Percentiles rank a stretch among this genome's conserved stretches.
Evolutionary conservation across 2,113 vertebrate genomes (phyloP).

Genomic region (Calyptomena viridis): DNA sequence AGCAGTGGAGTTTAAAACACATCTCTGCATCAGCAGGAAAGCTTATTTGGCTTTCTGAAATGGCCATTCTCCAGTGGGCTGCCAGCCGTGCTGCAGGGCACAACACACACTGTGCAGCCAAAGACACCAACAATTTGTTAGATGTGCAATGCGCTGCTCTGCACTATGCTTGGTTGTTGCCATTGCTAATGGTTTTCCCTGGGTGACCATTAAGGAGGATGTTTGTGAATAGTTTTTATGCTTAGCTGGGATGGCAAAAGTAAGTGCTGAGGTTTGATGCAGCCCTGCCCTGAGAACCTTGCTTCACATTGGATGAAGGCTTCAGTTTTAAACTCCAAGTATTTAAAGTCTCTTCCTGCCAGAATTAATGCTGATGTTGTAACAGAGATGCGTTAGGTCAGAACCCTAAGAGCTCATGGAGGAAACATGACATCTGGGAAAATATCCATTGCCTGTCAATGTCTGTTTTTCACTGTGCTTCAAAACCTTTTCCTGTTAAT

Average conservation of each 20-base stretch:
- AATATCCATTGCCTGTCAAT: neutral
- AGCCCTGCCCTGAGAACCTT: neutral
- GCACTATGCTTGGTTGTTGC: neutral
- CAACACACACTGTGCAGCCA: accelerated
- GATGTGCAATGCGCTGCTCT: neutral
- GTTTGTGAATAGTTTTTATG: neutral
- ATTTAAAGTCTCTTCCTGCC: neutral
- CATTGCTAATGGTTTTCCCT: neutral
- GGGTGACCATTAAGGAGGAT: neutral
- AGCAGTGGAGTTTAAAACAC: neutral
- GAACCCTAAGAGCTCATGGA: accelerated
- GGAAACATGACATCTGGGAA: neutral
- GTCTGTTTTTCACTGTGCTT: neutral
- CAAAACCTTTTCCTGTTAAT: neutral
- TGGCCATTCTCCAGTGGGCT: neutral
- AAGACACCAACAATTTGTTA: neutral
- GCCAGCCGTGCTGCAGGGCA: accelerated
- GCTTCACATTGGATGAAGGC: accelerated
- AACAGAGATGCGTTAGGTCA: neutral
- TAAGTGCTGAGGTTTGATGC: neutral
- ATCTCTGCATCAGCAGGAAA: neutral
- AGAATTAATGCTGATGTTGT: accelerated
- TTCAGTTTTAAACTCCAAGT: neutral
- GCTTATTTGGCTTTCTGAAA: neutral
- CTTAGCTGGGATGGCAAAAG: neutral